phyloP scores from a whole-genome alignment of 1,140 invertebrate species.

The Calephelis virginiensis region DNA sequence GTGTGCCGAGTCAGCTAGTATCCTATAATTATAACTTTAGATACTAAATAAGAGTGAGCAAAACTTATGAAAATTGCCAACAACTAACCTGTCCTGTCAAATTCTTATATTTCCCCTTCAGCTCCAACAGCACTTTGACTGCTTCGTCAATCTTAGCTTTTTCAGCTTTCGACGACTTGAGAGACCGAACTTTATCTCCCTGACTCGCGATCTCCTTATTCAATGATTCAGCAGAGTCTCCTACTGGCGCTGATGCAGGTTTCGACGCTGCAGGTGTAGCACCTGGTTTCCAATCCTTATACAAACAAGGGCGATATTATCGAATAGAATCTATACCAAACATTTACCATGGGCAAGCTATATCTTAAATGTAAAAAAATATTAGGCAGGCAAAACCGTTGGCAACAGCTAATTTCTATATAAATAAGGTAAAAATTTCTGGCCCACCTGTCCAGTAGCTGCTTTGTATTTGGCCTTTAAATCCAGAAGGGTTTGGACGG shows the following conservation, averaged over 20 bases:
- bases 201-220: constrained; percentile 79
- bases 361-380: no score
- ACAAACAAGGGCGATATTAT: constrained; percentile 75
- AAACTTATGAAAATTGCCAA: no score
- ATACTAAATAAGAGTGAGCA: no score
- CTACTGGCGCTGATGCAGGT: constrained; percentile 25
- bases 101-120: constrained; percentile 91
- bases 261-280: constrained; percentile 9
- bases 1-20: no score
- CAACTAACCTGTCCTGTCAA: constrained; percentile 81
- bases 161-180: constrained; percentile 85
- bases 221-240: constrained; percentile 9
- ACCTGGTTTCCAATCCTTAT: constrained; percentile 51
- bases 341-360: no score
- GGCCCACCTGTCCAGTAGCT: constrained; percentile 25
- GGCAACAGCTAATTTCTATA: no score
- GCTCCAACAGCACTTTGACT: constrained; percentile 81
- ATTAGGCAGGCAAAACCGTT: no score
- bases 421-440: no score
- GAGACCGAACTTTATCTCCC: constrained; percentile 84
- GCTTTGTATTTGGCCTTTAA: constrained; percentile 74
- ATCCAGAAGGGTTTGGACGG: constrained; percentile 83
- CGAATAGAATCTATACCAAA: no score
- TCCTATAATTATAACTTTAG: no score
- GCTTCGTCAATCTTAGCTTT: constrained; percentile 71